Conservation (phyloP, 2,888 invertebrate species). For the Nomada goodeniana region DNA sequence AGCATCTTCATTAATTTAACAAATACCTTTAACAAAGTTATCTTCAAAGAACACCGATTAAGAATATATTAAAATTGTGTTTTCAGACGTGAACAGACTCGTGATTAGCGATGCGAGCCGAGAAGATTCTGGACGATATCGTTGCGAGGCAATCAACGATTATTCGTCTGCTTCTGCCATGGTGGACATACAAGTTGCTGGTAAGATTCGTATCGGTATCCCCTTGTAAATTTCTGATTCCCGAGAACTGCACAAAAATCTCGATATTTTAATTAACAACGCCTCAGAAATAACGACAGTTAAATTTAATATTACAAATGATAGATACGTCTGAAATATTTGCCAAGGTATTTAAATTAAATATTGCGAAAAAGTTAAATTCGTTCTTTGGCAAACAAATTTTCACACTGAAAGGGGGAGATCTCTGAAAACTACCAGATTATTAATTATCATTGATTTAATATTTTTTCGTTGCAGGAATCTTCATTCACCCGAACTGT, state of each 20-base stretch:
- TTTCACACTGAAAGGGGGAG: not conserved
- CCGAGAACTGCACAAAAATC: too few relatives aligned
- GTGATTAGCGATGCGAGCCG: conserved; percentile 87
- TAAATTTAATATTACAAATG: too few relatives aligned
- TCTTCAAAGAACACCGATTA: not conserved
- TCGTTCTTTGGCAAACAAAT: too few relatives aligned
- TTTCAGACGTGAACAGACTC: conserved; percentile 89
- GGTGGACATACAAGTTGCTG: conserved; percentile 90
- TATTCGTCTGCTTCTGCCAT: conserved; percentile 88
- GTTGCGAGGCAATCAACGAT: conserved; percentile 92
- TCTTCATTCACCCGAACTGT: conserved; percentile 92
- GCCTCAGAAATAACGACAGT: too few relatives aligned
- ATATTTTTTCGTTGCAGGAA: conserved; percentile 86
- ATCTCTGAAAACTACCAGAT: too few relatives aligned
- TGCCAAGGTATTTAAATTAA: too few relatives aligned
- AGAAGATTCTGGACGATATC: conserved; percentile 92
- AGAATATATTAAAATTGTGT: conserved; percentile 31
- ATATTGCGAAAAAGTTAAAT: too few relatives aligned
- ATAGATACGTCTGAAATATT: too few relatives aligned
- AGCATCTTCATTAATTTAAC: conserved; percentile 24
- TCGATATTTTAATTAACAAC: too few relatives aligned
- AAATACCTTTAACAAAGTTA: too few relatives aligned
- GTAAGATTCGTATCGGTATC: conserved; percentile 84
- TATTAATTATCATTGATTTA: not conserved
- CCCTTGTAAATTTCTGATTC: not conserved